Conservation (phyloP, 2,113 vertebrate species). For the Baryphthengus martii region DNA sequence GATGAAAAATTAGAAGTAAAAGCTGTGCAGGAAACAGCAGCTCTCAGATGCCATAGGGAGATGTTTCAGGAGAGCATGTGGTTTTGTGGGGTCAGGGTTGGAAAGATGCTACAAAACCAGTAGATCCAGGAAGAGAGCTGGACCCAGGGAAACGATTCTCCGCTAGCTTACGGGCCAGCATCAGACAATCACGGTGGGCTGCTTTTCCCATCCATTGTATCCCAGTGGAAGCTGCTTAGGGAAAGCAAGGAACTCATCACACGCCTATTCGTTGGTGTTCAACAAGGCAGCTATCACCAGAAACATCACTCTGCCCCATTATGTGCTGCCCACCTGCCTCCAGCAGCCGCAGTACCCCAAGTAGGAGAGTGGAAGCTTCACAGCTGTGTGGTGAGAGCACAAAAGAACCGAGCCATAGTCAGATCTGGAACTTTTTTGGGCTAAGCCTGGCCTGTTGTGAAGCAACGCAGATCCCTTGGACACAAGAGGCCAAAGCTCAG, state of each 20-base stretch:
- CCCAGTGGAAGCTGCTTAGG: neutral
- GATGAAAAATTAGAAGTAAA: neutral
- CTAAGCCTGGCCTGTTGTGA: neutral
- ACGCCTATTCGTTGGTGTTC: neutral
- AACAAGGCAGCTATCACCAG: neutral
- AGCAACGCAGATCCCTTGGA: neutral
- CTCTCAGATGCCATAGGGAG: neutral
- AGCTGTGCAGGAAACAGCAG: neutral
- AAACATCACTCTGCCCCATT: accelerated
- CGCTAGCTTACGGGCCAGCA: accelerated
- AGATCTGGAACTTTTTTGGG: neutral
- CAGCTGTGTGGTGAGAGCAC: neutral
- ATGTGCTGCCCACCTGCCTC: accelerated
- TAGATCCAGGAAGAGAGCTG: neutral
- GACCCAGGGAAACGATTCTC: neutral
- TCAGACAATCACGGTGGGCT: neutral
- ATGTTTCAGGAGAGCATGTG: neutral
- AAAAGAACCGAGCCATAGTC: neutral
- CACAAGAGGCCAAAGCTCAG: neutral
- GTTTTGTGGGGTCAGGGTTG: neutral
- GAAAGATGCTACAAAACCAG: accelerated
- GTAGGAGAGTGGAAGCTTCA: neutral
- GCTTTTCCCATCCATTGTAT: neutral
- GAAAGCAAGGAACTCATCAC: neutral
- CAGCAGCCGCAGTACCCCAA: neutral